Evolutionary conservation across 2,113 vertebrate species (phyloP).

Genomic region (Nycticebus coucang): DNA sequence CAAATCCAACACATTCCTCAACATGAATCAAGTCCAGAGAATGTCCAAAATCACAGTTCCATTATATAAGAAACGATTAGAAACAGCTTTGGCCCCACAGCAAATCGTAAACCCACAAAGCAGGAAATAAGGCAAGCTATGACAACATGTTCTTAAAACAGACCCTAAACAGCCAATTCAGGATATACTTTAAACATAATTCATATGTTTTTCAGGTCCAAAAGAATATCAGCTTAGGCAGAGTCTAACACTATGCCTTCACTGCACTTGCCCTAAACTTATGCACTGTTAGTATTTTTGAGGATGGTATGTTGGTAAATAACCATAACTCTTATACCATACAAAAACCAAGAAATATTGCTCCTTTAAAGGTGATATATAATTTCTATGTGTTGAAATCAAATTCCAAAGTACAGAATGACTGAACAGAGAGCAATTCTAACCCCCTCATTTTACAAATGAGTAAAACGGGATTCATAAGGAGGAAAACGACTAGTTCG

Average conservation of each 20-base stretch:
- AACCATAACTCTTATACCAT: not conserved
- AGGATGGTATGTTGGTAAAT: not conserved
- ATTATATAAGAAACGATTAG: not conserved
- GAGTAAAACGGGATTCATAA: not conserved
- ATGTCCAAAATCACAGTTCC: not conserved
- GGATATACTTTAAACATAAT: slow-evolving; percentile 45
- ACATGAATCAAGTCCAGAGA: slow-evolving; percentile 52
- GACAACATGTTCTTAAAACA: slow-evolving; percentile 33
- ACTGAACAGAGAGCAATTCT: not conserved
- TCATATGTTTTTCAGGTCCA: slow-evolving; percentile 1
- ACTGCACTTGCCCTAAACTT: not conserved
- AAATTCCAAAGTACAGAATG: slow-evolving; percentile 42
- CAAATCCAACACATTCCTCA: slow-evolving; percentile 42
- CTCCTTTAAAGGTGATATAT: not conserved
- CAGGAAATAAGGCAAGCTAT: not conserved
- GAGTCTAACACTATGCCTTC: not conserved
- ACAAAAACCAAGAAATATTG: slow-evolving; percentile 35
- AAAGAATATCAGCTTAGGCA: not conserved
- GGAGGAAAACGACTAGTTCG: not conserved
- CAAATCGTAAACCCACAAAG: slow-evolving; percentile 44
- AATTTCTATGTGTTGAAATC: slow-evolving; percentile 25
- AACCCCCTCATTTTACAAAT: slow-evolving; percentile 4
- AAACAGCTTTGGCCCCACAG: not conserved
- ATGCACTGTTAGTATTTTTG: not conserved
- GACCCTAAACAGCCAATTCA: slow-evolving; percentile 21